phyloP scores from a whole-genome alignment of 2,888 invertebrate genomes.

The Alentia gelatinosa region DNA sequence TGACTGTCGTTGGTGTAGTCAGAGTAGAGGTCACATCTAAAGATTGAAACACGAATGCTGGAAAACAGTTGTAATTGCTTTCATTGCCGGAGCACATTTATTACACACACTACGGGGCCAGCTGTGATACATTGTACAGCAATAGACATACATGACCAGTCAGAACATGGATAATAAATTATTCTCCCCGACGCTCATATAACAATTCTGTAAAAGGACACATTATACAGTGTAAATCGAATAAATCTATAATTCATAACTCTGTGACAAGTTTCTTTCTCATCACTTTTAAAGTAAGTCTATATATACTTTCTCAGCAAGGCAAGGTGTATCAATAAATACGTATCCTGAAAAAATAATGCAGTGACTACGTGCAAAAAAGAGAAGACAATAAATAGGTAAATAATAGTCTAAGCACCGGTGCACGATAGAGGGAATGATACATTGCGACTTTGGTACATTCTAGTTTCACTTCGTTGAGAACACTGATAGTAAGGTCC shows the following conservation, averaged over 20 bases:
- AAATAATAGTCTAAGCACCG: not conserved
- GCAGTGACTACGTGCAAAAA: no score
- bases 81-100: constrained; percentile 47
- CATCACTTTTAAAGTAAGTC: not conserved
- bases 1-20: no score
- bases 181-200: no score
- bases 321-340: not conserved
- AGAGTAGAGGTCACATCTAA: no score
- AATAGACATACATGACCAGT: constrained; percentile 21
- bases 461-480: not conserved
- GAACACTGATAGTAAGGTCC: not conserved
- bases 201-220: not conserved
- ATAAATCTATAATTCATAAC: not conserved
- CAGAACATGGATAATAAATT: constrained; percentile 21
- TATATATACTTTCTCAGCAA: not conserved
- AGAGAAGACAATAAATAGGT: not conserved
- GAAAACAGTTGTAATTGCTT: not conserved
- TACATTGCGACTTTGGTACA: not conserved
- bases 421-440: not conserved
- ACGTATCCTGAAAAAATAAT: no score
- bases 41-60: not conserved
- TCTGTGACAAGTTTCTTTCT: not conserved
- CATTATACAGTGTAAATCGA: not conserved
- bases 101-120: constrained; percentile 32
- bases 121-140: constrained; percentile 21